phyloP scores from a whole-genome alignment of 1,140 invertebrate species.

The Drosophila bocki region DNA sequence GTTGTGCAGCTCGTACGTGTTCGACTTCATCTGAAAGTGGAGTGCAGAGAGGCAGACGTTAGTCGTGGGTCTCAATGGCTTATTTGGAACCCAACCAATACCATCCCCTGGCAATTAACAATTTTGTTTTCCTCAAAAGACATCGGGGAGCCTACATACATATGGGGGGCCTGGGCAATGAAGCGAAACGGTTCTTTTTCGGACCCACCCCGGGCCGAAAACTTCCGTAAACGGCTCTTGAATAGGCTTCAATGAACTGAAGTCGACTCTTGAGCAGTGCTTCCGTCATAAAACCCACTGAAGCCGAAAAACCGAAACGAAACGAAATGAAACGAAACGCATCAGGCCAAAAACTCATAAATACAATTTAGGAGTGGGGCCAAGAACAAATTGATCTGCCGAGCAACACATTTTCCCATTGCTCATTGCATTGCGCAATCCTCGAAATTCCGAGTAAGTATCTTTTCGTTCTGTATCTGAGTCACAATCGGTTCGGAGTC shows the following conservation, averaged over 20 bases:
- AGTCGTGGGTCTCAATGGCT: conserved; percentile 31
- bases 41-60: conserved; percentile 39
- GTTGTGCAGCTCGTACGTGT: conserved; percentile 76
- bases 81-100: conserved; percentile 19
- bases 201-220: conserved; percentile 43
- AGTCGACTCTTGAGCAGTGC: conserved; percentile 58
- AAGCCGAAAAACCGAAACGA: conserved; percentile 75
- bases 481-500: conserved; percentile 1
- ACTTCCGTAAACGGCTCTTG: conserved; percentile 71
- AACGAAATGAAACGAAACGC: conserved; percentile 60
- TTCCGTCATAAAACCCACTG: conserved; percentile 77
- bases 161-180: conserved; percentile 48
- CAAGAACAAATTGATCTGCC: conserved; percentile 35
- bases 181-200: conserved; percentile 54
- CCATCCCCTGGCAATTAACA: conserved; percentile 71
- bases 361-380: conserved; percentile 44
- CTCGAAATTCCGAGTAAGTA: conserved; percentile 29
- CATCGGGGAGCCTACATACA: conserved; percentile 23
- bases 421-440: conserved; percentile 47
- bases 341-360: conserved; percentile 50
- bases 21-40: conserved; percentile 75
- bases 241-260: conserved; percentile 62
- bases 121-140: conserved; percentile 56
- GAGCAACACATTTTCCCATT: conserved; percentile 25
- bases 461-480: conserved; percentile 19